Evolutionary conservation across 2,113 vertebrate species (phyloP).

Genomic region (Meleagris gallopavo): DNA sequence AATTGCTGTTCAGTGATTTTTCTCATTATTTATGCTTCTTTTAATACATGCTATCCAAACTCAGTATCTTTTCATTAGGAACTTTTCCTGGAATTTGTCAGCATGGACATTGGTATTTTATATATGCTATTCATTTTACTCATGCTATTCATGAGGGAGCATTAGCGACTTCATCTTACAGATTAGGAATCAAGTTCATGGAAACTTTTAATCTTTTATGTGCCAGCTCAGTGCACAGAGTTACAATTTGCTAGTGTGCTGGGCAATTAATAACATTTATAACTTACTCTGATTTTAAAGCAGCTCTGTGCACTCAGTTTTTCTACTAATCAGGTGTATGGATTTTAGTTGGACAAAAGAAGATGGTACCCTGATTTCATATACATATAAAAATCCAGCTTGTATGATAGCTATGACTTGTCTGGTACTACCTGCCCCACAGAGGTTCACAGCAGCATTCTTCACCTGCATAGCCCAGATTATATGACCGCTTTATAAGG

Average conservation of each 20-base stretch:
- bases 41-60: slow-evolving; percentile 7
- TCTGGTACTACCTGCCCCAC: not conserved
- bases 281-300: not conserved
- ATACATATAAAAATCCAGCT: not conserved
- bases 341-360: not conserved
- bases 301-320: not conserved
- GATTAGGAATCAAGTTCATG: not conserved
- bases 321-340: not conserved
- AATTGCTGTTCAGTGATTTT: not conserved
- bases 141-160: not conserved
- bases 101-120: not conserved
- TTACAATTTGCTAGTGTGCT: not conserved
- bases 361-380: not conserved
- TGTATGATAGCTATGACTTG: not conserved
- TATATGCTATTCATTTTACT: too few relatives aligned
- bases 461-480: not conserved
- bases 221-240: not conserved
- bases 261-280: not conserved
- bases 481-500: not conserved
- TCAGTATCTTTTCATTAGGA: not conserved
- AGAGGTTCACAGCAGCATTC: not conserved
- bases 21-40: not conserved
- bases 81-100: not conserved
- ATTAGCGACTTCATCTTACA: not conserved
- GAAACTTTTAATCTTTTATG: not conserved